These are phyloP conservation scores for Flexamia atlantica DNA, from an alignment of 2,888 invertebrate genomes.

Conservation along the genomic window DNA sequence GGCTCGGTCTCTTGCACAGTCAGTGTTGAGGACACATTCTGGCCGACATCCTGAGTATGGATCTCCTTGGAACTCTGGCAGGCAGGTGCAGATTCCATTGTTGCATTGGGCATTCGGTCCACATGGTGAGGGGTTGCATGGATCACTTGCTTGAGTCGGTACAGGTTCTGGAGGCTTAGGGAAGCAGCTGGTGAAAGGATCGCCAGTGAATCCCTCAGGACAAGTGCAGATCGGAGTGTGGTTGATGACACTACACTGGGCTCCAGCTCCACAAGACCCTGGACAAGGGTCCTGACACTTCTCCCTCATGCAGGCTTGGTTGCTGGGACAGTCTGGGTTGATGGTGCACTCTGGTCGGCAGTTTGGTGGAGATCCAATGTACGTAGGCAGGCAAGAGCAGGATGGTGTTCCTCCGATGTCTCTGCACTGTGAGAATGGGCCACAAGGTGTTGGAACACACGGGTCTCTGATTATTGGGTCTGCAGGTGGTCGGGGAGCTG, in stretches of 20 bases:
- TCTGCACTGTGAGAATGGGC: constrained; percentile 84
- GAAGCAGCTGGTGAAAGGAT: constrained; percentile 85
- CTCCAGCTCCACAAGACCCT: constrained; percentile 77
- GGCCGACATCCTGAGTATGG: constrained; percentile 87
- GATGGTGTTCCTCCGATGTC: constrained; percentile 79
- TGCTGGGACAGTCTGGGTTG: constrained; percentile 82
- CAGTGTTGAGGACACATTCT: constrained; percentile 82
- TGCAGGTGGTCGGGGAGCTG: constrained; percentile 65
- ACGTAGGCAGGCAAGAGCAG: constrained; percentile 82
- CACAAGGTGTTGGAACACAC: constrained; percentile 86
- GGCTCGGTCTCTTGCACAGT: constrained; percentile 77
- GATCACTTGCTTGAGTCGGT: constrained; percentile 72
- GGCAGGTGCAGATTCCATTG: constrained; percentile 84
- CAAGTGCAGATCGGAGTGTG: constrained; percentile 89
- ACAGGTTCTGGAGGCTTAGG: constrained; percentile 75
- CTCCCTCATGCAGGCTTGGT: constrained; percentile 77
- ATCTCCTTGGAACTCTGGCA: constrained; percentile 86
- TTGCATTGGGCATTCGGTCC: constrained; percentile 80
- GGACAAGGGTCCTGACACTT: constrained; percentile 79
- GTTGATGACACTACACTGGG: constrained; percentile 78
- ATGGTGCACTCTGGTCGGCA: constrained; percentile 86
- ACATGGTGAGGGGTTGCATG: constrained; percentile 82
- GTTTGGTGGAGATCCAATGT: constrained; percentile 84
- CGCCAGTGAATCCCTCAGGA: constrained; percentile 84
- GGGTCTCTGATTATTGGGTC: constrained; percentile 77